phyloP scores from a whole-genome alignment of 1,140 invertebrate species.

The Phthorimaea operculella region DNA sequence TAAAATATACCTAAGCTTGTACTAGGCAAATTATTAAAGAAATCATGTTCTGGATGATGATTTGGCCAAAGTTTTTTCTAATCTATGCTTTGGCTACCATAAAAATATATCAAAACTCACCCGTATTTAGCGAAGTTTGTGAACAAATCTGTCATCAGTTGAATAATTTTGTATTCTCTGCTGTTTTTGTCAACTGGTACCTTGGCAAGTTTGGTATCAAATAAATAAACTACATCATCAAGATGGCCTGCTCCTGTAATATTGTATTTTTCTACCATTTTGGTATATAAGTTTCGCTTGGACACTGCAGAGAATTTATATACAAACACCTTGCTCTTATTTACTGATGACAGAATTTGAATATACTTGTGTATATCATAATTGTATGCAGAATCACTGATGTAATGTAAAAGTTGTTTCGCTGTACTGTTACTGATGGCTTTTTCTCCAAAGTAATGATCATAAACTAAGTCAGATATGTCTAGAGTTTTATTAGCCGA shows the following conservation, averaged over 20 bases:
- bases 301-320: constrained; percentile 12
- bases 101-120: too few species aligned
- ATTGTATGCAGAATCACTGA: constrained; percentile 38
- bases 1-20: too few species aligned
- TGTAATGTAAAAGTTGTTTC: constrained; percentile 28
- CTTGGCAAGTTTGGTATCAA: constrained; percentile 12
- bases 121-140: constrained; percentile 56
- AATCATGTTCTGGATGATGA: too few species aligned
- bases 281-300: constrained; percentile 13
- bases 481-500: constrained; percentile 18
- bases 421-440: constrained; percentile 20
- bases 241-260: constrained; percentile 18
- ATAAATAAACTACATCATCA: constrained; percentile 25
- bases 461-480: constrained; percentile 34
- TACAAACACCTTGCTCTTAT: neutral
- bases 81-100: too few species aligned
- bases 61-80: too few species aligned
- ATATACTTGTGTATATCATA: constrained; percentile 39
- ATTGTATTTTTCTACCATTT: constrained; percentile 5
- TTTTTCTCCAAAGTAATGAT: too few species aligned
- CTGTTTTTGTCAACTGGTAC: constrained; percentile 6
- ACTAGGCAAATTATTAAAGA: too few species aligned
- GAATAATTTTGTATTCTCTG: constrained; percentile 25
- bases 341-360: constrained; percentile 21
- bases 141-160: constrained; percentile 48